phyloP scores from a whole-genome alignment of 2,113 vertebrate species.

The Ammodytes marinus region DNA sequence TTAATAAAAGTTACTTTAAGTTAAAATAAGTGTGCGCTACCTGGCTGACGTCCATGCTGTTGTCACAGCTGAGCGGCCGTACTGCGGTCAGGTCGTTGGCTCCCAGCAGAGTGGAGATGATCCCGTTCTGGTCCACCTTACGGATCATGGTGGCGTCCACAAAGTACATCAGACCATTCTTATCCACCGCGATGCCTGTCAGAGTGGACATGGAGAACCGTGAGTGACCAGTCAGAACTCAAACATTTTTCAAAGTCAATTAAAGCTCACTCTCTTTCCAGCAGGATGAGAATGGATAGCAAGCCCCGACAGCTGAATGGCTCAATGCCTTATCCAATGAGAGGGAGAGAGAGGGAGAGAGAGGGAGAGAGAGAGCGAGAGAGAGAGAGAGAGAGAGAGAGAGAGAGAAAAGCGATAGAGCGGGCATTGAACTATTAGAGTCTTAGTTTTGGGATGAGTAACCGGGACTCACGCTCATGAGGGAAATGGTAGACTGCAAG shows the following conservation, averaged over 20 bases:
- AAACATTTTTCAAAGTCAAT: constrained; percentile 67
- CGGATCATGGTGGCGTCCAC: constrained; percentile 99
- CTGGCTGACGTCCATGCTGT: constrained; percentile 99
- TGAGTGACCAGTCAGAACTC: constrained; percentile 66
- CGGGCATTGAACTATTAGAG: constrained; percentile 57
- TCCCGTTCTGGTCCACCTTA: constrained; percentile 98
- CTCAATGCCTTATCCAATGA: constrained; percentile 63
- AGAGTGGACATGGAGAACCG: constrained; percentile 37
- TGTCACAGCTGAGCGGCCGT: constrained; percentile 89
- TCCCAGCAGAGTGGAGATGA: constrained; percentile 98
- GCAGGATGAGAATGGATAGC: constrained; percentile 53
- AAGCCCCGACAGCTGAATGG: constrained; percentile 63
- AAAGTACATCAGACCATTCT: constrained; percentile 98
- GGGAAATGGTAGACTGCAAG: constrained; percentile 50
- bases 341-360: constrained; percentile 19
- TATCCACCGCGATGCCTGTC: constrained; percentile 97
- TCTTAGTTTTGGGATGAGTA: constrained; percentile 77
- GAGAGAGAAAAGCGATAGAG: constrained; percentile 53
- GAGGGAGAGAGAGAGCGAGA: too few species aligned
- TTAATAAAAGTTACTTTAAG: too few species aligned
- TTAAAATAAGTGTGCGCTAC: constrained; percentile 70
- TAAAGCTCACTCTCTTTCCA: constrained; percentile 64
- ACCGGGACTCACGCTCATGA: constrained; percentile 56
- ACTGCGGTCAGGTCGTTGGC: constrained; percentile 97
- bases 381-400: too few species aligned